Percentiles rank a stretch among this genome's conserved stretches.
Evolutionary conservation across 2,888 invertebrate genomes (phyloP).

Genomic region (Leptinotarsa haldemani): DNA sequence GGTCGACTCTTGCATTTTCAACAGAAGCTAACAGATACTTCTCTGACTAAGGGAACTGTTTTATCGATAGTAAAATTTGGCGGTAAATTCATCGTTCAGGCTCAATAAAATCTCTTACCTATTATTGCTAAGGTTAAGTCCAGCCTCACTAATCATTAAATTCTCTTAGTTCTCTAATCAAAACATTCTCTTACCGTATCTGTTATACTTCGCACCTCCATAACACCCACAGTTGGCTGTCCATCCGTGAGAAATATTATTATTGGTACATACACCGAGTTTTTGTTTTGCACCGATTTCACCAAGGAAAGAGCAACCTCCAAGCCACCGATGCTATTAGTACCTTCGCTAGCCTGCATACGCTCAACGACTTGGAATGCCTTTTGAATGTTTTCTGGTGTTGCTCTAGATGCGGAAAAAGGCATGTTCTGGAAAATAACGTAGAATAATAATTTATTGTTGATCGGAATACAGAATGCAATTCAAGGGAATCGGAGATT

Average conservation of each 20-base stretch:
- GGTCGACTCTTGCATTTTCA: too few species aligned
- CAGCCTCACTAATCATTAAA: too few species aligned
- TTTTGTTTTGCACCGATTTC: slow-evolving; percentile 41
- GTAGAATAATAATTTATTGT: too few species aligned
- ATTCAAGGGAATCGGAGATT: too few species aligned
- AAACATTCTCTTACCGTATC: not conserved
- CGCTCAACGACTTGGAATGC: slow-evolving; percentile 69
- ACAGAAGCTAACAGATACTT: too few species aligned
- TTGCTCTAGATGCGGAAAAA: slow-evolving; percentile 68
- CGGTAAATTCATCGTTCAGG: too few species aligned
- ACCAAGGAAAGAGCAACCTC: slow-evolving; percentile 64
- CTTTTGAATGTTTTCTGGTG: slow-evolving; percentile 68
- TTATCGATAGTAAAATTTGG: too few species aligned
- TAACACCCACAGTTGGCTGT: slow-evolving; percentile 70
- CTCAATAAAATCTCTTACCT: too few species aligned
- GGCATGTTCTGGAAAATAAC: slow-evolving; percentile 43
- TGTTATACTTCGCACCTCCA: not conserved
- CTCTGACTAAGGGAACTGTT: too few species aligned
- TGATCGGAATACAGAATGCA: too few species aligned
- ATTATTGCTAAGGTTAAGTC: too few species aligned
- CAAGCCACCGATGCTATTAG: slow-evolving; percentile 75
- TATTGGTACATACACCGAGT: slow-evolving; percentile 67
- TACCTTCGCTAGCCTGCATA: slow-evolving; percentile 69
- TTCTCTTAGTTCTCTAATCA: too few species aligned
- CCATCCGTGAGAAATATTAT: slow-evolving; percentile 76